A percentile compares a stretch with the other conserved stretches of the same genome.
These are phyloP conservation scores for Lissonota sp. DNA, from an alignment of 2,888 invertebrate genomes.

Conservation along the genomic window DNA sequence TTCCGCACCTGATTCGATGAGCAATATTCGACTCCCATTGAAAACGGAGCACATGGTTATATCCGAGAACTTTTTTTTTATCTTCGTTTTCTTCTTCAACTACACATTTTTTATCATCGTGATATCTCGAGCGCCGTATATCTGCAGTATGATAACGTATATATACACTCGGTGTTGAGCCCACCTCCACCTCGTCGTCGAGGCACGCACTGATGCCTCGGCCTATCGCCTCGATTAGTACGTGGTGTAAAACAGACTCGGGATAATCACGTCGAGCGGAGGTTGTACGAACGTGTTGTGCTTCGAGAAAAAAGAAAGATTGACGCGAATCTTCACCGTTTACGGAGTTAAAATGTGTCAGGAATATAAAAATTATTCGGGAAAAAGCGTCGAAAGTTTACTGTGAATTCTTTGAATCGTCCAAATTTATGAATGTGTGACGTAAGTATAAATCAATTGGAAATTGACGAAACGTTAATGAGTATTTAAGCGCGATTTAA, in stretches of 20 bases:
- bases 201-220: conserved; percentile 16
- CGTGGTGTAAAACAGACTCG: conserved; percentile 45
- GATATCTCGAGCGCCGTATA: conserved; percentile 63
- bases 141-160: conserved; percentile 62
- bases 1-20: conserved; percentile 39
- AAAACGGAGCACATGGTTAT: conserved; percentile 47
- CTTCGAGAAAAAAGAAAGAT: conserved; percentile 17
- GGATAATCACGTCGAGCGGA: conserved; percentile 58
- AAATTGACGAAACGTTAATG: background rate
- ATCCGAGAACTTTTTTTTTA: conserved; percentile 36
- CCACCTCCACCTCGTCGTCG: conserved; percentile 35
- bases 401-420: too few relatives aligned
- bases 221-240: conserved; percentile 50
- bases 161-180: conserved; percentile 44
- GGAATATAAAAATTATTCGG: conserved; percentile 23
- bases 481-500: background rate
- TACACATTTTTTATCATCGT: conserved; percentile 52
- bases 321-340: background rate
- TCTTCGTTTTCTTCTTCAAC: background rate
- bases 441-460: background rate
- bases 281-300: conserved; percentile 10
- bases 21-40: conserved; percentile 61
- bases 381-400: conserved; percentile 8
- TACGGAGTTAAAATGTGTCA: conserved; percentile 44
- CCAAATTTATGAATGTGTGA: too few relatives aligned